Conservation (phyloP, 37 sponge, comb jelly and placozoan genomes). For the Amphimedon queenslandica region DNA sequence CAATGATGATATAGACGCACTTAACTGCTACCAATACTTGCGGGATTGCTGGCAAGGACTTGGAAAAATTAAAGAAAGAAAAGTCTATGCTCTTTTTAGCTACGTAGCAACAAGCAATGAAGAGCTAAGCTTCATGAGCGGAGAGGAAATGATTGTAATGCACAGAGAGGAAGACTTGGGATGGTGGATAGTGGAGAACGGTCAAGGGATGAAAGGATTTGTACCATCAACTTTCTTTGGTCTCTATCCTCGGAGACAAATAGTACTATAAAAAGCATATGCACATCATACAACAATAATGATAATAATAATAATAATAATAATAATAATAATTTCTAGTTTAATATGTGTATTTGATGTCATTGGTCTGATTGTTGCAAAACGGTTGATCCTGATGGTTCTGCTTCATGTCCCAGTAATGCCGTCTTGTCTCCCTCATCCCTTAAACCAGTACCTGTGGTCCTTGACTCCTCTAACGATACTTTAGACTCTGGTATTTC, state of each 20-base stretch:
- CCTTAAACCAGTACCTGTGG: too few relatives aligned
- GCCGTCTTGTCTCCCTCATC: too few relatives aligned
- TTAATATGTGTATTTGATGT: too few relatives aligned
- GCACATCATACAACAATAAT: too few relatives aligned
- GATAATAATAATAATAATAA: too few relatives aligned
- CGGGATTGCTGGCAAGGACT: constrained; percentile 13
- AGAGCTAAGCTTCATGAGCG: constrained; percentile 46
- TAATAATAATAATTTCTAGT: too few relatives aligned
- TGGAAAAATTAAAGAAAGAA: constrained; percentile 41
- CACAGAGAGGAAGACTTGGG: constrained; percentile 38
- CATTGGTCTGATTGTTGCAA: not conserved
- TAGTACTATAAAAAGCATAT: constrained; percentile 1
- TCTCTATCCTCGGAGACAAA: not conserved
- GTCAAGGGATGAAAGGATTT: constrained; percentile 31
- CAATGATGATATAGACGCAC: too few relatives aligned
- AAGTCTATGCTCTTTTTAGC: constrained; percentile 61
- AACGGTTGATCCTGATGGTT: too few relatives aligned
- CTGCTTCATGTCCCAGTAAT: too few relatives aligned
- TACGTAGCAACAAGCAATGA: constrained; percentile 35
- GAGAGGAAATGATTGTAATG: constrained; percentile 43
- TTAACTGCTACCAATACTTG: constrained; percentile 1
- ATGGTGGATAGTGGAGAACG: constrained; percentile 77
- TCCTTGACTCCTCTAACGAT: too few relatives aligned
- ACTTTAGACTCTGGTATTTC: too few relatives aligned
- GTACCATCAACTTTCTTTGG: constrained; percentile 63